Evolutionary conservation across 1,140 invertebrate genomes (phyloP), one percentile per base, ranked within the genome.

Genomic region (Hydropsyche tenuis): DNA sequence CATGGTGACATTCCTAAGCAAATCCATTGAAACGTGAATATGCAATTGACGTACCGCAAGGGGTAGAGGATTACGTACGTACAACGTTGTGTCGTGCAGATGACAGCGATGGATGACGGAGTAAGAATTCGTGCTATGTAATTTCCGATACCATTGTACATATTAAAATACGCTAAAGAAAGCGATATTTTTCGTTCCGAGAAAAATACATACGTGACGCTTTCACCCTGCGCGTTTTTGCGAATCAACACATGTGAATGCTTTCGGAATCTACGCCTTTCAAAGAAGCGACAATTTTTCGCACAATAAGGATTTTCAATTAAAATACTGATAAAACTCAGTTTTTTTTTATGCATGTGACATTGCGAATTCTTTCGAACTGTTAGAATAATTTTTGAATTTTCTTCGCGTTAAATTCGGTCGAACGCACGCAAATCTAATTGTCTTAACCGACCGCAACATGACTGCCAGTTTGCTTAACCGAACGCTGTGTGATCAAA

Each of bases 21-120:
- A 14, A 60, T 68, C 45, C 43, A 43, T 45, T 68, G 43, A 48
- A 68, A 46, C 65, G 65, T 68, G 65, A 68, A 68, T 68, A 68
- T 68, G 65, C 65, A 68, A 68, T 68, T 68, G 65, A 68, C 65
- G 45, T 68, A 46, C 56, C 18, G 43, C 14, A 22, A 16, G 45
- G 22, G 42, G 22, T 20, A 18, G 43, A 48, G 56, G 56, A 60
- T 60, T 60, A 25, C 14, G 56, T 25, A 60, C 20, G 42, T 48
- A 37, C 30, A 37, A 37, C 30, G 30, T 37, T 37, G 30, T 7
- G 6, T n/a, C 63, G 18, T 68, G 65, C 23, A 48, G 6, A 48
- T 68, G 65, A 68, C 65, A 68, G 42, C 37, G 45, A 68, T 68
- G 37, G 65, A 68, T 68, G 16, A 27, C 18, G 5, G 30, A 20